phyloP scores from a whole-genome alignment of 2,113 vertebrate genomes.

The Protomyctophum bolini region DNA sequence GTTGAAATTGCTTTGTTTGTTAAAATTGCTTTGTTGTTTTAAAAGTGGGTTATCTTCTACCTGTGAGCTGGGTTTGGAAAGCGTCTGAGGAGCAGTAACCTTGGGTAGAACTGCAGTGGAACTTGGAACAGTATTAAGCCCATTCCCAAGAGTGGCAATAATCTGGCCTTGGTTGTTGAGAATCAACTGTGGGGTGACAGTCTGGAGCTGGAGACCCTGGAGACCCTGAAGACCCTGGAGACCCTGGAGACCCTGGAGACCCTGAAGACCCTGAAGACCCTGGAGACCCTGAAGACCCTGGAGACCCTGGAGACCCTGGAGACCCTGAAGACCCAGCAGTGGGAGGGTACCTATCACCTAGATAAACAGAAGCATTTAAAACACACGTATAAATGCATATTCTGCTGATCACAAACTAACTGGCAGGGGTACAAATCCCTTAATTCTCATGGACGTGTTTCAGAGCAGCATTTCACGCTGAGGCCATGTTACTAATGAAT shows the following conservation, averaged over 20 bases:
- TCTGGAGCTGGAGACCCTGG: constrained; percentile 81
- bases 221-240: too few species aligned
- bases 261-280: constrained; percentile 66
- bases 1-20: too few species aligned
- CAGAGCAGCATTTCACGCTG: too few species aligned
- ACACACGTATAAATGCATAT: too few species aligned
- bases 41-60: constrained; percentile 41
- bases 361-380: neutral
- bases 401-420: too few species aligned
- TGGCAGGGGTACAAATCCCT: too few species aligned
- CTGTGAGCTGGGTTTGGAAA: constrained; percentile 77
- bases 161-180: constrained; percentile 94
- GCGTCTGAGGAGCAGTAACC: constrained; percentile 72
- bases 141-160: constrained; percentile 88
- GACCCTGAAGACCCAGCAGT: constrained; percentile 81
- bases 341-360: constrained; percentile 94
- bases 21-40: neutral
- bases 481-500: too few species aligned
- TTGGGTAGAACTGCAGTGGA: constrained; percentile 83
- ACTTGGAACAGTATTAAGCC: constrained; percentile 74
- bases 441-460: too few species aligned
- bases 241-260: too few species aligned
- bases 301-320: constrained; percentile 69
- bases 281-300: too few species aligned
- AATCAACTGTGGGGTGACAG: constrained; percentile 90